phyloP scores from a whole-genome alignment of 2,888 invertebrate species.

The Saturnia japonica region DNA sequence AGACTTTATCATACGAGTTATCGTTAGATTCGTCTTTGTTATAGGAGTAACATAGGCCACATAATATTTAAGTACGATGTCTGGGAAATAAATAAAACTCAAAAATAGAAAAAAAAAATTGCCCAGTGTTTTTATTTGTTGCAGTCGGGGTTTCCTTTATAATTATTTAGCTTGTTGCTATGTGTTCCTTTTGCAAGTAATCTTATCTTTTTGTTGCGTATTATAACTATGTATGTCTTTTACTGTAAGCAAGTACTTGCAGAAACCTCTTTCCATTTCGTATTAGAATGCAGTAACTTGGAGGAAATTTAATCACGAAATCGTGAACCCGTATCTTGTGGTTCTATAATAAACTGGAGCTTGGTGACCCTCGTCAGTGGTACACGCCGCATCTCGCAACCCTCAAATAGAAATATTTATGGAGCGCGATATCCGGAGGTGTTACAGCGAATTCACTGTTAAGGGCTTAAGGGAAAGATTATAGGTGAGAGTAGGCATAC shows the following conservation, averaged over 20 bases:
- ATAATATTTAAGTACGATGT: no score
- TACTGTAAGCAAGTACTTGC: neutral
- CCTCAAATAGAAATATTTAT: slow-evolving; percentile 57
- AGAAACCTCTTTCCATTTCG: neutral
- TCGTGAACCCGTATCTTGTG: slow-evolving; percentile 19
- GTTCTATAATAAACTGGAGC: slow-evolving; percentile 24
- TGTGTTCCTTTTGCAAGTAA: no score
- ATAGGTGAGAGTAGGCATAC: slow-evolving; percentile 15
- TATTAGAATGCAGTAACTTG: neutral
- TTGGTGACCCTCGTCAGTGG: slow-evolving; percentile 46
- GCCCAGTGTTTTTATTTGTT: no score
- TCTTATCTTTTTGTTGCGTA: no score
- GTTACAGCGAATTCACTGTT: slow-evolving; percentile 53
- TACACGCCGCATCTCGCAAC: slow-evolving; percentile 34
- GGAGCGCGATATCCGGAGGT: slow-evolving; percentile 38
- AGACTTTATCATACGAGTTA: no score
- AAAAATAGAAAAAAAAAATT: no score
- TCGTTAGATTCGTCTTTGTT: no score
- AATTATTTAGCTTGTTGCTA: no score
- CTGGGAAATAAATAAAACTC: no score
- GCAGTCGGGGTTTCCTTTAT: no score
- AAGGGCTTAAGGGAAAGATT: slow-evolving; percentile 27
- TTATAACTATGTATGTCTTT: no score
- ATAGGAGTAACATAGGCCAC: no score
- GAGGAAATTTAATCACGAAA: slow-evolving; percentile 37